These are phyloP conservation scores for Misgurnus anguillicaudatus DNA, from an alignment of 2,113 vertebrate genomes.

Conservation along the genomic window DNA sequence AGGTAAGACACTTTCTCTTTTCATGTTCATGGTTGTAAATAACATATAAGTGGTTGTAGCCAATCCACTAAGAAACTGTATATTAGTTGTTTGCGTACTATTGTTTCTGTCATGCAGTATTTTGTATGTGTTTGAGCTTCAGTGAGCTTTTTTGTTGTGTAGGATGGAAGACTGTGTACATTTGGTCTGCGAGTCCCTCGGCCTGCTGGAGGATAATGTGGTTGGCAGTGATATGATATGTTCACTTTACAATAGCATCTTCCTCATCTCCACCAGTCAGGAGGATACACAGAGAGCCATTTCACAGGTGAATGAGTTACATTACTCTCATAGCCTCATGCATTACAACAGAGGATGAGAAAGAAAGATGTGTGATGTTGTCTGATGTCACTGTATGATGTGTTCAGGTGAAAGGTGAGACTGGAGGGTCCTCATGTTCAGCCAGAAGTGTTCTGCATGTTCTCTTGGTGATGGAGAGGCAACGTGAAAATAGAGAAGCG, in stretches of 20 bases:
- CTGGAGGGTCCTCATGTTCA: constrained; percentile 59
- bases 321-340: not conserved
- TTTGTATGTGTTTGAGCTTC: not conserved
- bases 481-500: constrained; percentile 64
- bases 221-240: constrained; percentile 63
- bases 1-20: constrained; percentile 13
- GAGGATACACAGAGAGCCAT: constrained; percentile 62
- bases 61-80: not conserved
- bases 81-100: no score
- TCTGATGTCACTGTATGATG: constrained; percentile 5
- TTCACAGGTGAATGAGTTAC: constrained; percentile 57
- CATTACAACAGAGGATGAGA: not conserved
- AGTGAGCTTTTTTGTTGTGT: not conserved
- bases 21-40: not conserved
- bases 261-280: constrained; percentile 53
- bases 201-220: constrained; percentile 55
- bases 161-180: constrained; percentile 56
- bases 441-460: constrained; percentile 68
- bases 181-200: constrained; percentile 59
- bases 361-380: not conserved
- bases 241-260: constrained; percentile 66
- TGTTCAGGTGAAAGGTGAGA: constrained; percentile 60
- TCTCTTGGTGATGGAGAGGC: constrained; percentile 71
- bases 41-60: not conserved
- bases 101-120: no score